Evolutionary conservation across 1,140 invertebrate species (phyloP).

Genomic region (Ruditapes philippinarum): DNA sequence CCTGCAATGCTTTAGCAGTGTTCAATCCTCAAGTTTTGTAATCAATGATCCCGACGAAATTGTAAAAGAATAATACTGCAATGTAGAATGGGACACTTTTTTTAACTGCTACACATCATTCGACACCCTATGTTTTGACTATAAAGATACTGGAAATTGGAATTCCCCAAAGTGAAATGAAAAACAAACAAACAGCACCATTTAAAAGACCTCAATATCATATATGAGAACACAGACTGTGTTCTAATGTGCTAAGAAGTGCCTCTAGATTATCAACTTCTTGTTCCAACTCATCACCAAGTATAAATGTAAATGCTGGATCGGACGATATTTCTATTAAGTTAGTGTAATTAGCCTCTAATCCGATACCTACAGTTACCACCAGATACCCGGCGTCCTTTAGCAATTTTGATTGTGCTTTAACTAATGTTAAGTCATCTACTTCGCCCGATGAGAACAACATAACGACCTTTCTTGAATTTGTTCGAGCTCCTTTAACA

Average conservation of each 20-base stretch:
- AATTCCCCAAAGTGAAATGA: no score
- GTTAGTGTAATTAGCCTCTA: background rate
- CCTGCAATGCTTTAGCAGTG: no score
- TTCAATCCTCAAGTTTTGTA: no score
- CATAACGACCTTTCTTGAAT: background rate
- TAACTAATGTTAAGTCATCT: background rate
- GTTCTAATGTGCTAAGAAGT: background rate
- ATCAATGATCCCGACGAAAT: no score
- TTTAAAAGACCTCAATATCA: no score
- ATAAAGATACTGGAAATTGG: no score
- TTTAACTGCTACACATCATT: no score
- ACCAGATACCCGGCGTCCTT: background rate
- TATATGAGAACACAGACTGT: background rate
- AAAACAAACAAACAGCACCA: no score
- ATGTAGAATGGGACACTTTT: no score
- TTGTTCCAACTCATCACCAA: conserved; percentile 4
- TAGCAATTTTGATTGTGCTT: background rate
- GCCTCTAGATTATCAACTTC: background rate
- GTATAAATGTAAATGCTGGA: background rate
- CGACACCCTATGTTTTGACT: no score
- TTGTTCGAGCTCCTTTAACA: background rate
- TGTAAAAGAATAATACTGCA: no score
- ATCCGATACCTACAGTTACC: background rate
- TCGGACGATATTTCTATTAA: background rate
- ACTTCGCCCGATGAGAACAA: background rate